Conservation (phyloP, 2,797 vertebrate species). For the Crypturellus tataupa region DNA sequence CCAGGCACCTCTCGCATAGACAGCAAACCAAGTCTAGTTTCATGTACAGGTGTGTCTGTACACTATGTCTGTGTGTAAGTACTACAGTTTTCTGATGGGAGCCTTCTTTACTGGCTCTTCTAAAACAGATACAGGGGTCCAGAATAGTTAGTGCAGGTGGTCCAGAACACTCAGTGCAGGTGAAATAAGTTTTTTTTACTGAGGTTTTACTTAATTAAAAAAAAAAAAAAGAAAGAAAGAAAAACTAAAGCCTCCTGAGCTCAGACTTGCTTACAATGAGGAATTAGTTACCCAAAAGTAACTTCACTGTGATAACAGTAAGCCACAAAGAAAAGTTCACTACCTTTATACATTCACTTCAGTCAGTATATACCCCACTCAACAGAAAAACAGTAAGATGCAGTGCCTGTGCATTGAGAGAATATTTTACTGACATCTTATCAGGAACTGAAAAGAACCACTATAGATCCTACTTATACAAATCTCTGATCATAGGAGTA, state of each 20-base stretch:
- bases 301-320: neutral
- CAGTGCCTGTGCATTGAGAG: neutral
- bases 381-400: neutral
- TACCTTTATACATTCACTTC: neutral
- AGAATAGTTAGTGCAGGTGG: neutral
- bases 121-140: neutral
- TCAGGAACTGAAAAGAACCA: neutral
- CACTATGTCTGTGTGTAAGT: neutral
- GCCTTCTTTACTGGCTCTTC: neutral
- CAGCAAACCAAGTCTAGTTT: neutral
- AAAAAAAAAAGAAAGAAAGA: neutral
- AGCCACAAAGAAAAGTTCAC: neutral
- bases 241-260: neutral
- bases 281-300: neutral
- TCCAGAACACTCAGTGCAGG: neutral
- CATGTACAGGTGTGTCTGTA: too few relatives aligned
- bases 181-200: neutral
- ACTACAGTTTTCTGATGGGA: neutral
- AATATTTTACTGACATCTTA: neutral
- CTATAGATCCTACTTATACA: neutral
- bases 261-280: neutral
- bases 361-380: rapidly evolving
- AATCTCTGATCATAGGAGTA: neutral
- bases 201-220: neutral
- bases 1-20: neutral